Percentiles rank a stretch among this genome's conserved stretches.
Conservation (phyloP, 2,797 vertebrate species). For the Synaphobranchus kaupii region DNA sequence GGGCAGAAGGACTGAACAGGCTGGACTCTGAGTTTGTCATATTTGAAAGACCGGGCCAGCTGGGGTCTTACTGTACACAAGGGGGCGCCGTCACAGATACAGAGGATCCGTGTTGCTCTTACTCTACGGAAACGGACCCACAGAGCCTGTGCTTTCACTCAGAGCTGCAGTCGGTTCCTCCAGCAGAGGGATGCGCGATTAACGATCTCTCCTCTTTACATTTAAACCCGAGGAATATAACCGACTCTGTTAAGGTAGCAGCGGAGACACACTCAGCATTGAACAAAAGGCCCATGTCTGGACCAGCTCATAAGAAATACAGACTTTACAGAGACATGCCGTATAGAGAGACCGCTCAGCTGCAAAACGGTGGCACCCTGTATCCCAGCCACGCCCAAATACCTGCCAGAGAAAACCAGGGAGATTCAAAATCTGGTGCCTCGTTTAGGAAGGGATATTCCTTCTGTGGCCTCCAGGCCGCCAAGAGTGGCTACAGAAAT, state of each 20-base stretch:
- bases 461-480: background rate
- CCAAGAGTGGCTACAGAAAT: background rate
- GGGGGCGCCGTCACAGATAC: background rate
- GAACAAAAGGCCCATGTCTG: background rate
- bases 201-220: background rate
- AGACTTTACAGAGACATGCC: background rate
- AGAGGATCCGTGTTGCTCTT: slow-evolving; percentile 2
- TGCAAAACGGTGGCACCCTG: background rate
- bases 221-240: background rate
- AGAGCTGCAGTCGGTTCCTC: background rate
- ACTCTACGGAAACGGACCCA: background rate
- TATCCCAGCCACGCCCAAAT: background rate
- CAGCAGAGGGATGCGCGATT: background rate
- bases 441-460: background rate
- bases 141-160: slow-evolving; percentile 6
- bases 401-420: background rate
- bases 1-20: background rate
- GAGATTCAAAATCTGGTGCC: background rate
- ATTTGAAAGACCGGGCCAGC: slow-evolving; percentile 41
- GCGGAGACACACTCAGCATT: background rate
- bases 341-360: background rate
- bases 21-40: slow-evolving; percentile 1
- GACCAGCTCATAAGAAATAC: background rate
- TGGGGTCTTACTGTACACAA: slow-evolving; percentile 63
- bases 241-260: background rate